Percentiles rank a stretch among this genome's conserved stretches.
phyloP scores from a whole-genome alignment of 2,113 vertebrate genomes.

The human region DNA sequence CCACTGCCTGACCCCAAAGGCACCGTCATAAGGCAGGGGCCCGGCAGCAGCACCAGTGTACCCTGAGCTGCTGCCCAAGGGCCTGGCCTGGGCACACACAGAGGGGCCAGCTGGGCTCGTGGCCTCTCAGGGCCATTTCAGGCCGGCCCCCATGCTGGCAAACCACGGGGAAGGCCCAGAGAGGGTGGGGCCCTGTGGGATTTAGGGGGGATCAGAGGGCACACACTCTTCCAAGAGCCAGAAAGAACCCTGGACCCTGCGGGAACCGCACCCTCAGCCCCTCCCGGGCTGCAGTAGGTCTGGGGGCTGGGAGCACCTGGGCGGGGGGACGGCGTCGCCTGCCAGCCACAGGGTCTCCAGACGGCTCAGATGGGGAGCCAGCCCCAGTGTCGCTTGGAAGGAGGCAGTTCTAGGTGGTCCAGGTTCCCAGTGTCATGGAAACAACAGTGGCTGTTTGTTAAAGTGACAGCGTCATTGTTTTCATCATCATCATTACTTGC shows the following conservation, averaged over 20 bases:
- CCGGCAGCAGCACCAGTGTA: accelerated
- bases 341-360: neutral
- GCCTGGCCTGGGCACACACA: accelerated
- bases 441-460: no score
- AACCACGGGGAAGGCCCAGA: neutral
- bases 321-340: neutral
- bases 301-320: accelerated
- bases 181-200: accelerated
- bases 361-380: no score
- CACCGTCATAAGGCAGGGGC: no score
- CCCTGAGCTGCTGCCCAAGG: accelerated
- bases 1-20: neutral
- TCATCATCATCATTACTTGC: neutral
- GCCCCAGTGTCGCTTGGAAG: neutral
- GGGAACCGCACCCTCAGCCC: accelerated
- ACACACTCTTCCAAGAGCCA: neutral
- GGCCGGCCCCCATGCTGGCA: neutral
- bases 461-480: accelerated
- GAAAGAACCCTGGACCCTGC: neutral
- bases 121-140: neutral
- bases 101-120: accelerated
- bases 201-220: neutral
- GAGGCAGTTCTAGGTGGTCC: accelerated
- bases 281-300: accelerated
- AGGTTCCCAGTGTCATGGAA: accelerated